Conservation (phyloP, 2,888 invertebrate species). For the Erannis defoliaria region DNA sequence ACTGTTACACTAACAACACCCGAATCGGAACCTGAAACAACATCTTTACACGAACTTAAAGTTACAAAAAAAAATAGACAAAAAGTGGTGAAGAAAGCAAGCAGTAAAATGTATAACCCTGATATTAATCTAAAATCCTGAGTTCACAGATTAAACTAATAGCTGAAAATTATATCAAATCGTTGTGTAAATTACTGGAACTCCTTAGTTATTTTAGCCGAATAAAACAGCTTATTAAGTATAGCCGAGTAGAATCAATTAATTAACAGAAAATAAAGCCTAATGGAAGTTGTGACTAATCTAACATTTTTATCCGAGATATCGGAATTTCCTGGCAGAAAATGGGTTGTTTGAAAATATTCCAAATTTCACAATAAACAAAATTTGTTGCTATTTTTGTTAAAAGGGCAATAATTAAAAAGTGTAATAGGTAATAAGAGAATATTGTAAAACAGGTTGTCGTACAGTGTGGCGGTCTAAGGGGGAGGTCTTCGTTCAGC, state of each 20-base stretch:
- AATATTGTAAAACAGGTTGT: background rate
- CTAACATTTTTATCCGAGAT: constrained; percentile 41
- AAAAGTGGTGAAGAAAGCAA: constrained; percentile 51
- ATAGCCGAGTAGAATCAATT: constrained; percentile 45
- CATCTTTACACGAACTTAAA: constrained; percentile 32
- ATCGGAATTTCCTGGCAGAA: constrained; percentile 29
- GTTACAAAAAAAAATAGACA: constrained; percentile 56
- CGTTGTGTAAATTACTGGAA: constrained; percentile 20
- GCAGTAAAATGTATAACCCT: constrained; percentile 51
- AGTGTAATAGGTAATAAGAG: constrained; percentile 6
- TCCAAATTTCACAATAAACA: constrained; percentile 46
- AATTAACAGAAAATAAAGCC: constrained; percentile 15
- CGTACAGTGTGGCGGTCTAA: too few species aligned
- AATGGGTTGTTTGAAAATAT: constrained; percentile 52
- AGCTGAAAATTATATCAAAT: constrained; percentile 3
- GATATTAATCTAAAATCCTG: constrained; percentile 8
- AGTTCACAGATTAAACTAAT: constrained; percentile 6
- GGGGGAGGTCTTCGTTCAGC: too few species aligned
- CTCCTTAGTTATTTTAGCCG: constrained; percentile 11
- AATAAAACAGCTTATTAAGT: constrained; percentile 29
- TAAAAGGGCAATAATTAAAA: constrained; percentile 45
- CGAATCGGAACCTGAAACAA: constrained; percentile 8
- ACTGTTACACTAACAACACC: background rate
- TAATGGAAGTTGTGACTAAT: constrained; percentile 21
- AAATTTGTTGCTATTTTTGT: constrained; percentile 49